Evolutionary conservation across 2,113 vertebrate genomes (phyloP), one percentile per base, ranked within the genome.

Genomic region (Lophura nycthemera): DNA sequence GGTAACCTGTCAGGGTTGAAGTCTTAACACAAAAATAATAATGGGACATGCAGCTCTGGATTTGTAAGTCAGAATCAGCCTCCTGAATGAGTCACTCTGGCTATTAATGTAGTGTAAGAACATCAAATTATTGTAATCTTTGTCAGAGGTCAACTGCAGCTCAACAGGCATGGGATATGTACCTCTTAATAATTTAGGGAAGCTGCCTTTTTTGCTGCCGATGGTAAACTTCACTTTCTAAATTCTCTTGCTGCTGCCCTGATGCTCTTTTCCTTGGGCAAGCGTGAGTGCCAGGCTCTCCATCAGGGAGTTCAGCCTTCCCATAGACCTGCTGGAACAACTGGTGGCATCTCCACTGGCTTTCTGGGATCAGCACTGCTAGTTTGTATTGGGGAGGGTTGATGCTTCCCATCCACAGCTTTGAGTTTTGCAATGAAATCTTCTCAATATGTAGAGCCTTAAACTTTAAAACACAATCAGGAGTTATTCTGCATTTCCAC

Each of bases 81-180:
- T 91, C 73, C 73, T 6, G 22, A 72, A 81, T 81, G 86, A 90
- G 63, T 93, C 79, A 67, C 43, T 85, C 47, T 71, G 57, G 52
- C 52, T 95, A 85, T 85, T 89, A 92, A 91, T 3, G 17, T 21
- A 85, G 52, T 79, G 40, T 59, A 85, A 77, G 83, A 83, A 93
- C 48, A 79, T 91, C 57, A 93, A 80, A 91, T 93, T 92, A 91
- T 72, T 89, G 64, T 80, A 89, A 91, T 92, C 64, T 92, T 90
- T 87, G 80, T 67, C 88, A 77, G 87, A 96, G 91, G 92, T 92
- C 90, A 95, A 73, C 42, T 89, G 67, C 67, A 89, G 75, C 82
- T 95, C 79, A 77, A 83, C 34, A 93, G 82, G 86, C 45, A 86
- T 34, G 29, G 50, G 61, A 88, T 91, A 93, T 96, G 95, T 52